Base-by-base conservation (phyloP, 35 echinoderm and acorn worm species). In the Ptychodera flava region DNA sequence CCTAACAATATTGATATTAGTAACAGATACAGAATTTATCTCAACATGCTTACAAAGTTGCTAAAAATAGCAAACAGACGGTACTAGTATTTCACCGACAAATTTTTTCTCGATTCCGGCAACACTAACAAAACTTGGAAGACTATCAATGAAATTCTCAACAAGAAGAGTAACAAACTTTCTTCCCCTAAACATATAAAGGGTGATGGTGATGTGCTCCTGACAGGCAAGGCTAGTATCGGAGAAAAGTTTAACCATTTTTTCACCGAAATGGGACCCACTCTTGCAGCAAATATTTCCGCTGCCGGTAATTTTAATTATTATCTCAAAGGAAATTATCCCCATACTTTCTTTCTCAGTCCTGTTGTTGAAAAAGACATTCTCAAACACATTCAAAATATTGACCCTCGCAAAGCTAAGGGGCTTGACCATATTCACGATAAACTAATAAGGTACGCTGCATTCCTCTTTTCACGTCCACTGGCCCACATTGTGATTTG, bases 401-500 rank as follows among this genome's bases (percentile, higher is more conserved):
- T 91, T 0, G 84, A 85, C 77, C 36, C 34, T 36, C 16, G 37
- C 45, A 88, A 33, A 80, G 75, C 37, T 6, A 0, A 29, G 30
- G 35, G 83, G 2, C 64, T 37, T 86, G 83, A 85, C 35, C 6
- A 64, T 33, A 33, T 90, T 28, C 36, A 81, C 16, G 34, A 82
- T 29, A 16, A 79, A 31, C 35, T 88, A 32, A 79, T 94, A 14
- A 94, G 88, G 79, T 16, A 81, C 35, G 85, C 84, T 22, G 33
- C 78, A 82, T 77, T 15, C 29, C 31, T 77, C 81, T 15, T 75
- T 94, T 28, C 29, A 0, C 0, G 1, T 31, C 89, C 93, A 27
- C 38, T 91, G 31, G 80, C 85, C 78, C 78, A 94, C 34, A 83
- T 91, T 31, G 85, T 91, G 80, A 94, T 91, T 81, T 76, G 77